Base-by-base conservation (phyloP, 2,888 invertebrate genomes). In the Cacoxenus indagator region DNA sequence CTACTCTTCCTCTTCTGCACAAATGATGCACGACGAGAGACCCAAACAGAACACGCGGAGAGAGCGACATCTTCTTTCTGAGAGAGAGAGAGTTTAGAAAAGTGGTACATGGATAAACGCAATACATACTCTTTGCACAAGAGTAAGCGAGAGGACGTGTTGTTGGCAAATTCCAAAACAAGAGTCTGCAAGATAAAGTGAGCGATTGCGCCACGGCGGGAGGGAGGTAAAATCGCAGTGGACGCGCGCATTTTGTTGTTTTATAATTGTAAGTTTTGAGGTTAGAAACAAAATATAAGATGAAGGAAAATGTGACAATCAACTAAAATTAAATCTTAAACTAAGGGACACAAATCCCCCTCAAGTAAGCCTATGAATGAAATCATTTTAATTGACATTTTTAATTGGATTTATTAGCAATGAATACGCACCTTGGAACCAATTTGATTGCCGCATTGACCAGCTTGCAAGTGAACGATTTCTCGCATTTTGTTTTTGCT, bases 361-460 rank as follows among this genome's bases (percentile, higher is more conserved):
- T 43, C 3, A 4, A 19, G 46, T 19, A 54, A 2, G 24, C 2
- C 4, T 54, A 54, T 3, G n/a, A n/a, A n/a, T n/a, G n/a, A n/a
- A n/a, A n/a, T n/a, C n/a, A n/a, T n/a, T n/a, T n/a, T n/a, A n/a
- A n/a, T n/a, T n/a, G n/a, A n/a, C n/a, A n/a, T n/a, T n/a, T n/a
- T 48, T 48, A 48, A n/a, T 48, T 48, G 19, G 19, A 6, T 11
- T 5, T 48, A 17, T n/a, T n/a, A n/a, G n/a, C n/a, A n/a, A n/a
- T n/a, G 9, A 69, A 81, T 80, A 86, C 87, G 73, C 78, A 96
- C 96, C 93, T 96, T 96, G 73, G 96, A 95, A 78, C 96, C 96
- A 85, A 96, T 96, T 89, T 96, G 96, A 88, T 96, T 96, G 75
- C 96, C 96, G 87, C 96, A 96, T 88, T 96, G 96, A 70, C 96